Evolutionary conservation across 2,888 invertebrate species (phyloP).

Genomic region (Melanophora roralis): DNA sequence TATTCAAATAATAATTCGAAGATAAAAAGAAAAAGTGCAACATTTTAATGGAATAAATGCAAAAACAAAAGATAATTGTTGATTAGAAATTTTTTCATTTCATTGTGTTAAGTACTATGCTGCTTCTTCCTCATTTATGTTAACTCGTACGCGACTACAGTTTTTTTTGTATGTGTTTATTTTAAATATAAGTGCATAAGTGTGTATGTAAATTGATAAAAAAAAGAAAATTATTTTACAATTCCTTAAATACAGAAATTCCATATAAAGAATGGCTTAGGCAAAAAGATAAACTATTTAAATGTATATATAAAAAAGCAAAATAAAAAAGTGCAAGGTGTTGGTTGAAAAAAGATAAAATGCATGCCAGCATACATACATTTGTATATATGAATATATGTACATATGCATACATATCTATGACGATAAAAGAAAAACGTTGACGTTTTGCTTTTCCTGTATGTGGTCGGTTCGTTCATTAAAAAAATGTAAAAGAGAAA

Average conservation of each 20-base stretch:
- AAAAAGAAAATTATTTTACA: constrained; percentile 35
- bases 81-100: constrained; percentile 70
- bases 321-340: constrained; percentile 46
- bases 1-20: constrained; percentile 50
- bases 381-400: not conserved
- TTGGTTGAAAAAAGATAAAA: constrained; percentile 32
- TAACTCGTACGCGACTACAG: constrained; percentile 56
- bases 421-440: constrained; percentile 50
- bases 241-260: constrained; percentile 36
- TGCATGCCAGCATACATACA: not conserved
- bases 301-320: constrained; percentile 1
- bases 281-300: constrained; percentile 21
- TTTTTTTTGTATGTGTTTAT: constrained; percentile 51
- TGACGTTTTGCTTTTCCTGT: constrained; percentile 60
- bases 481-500: constrained; percentile 50
- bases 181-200: constrained; percentile 25
- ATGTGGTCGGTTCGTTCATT: constrained; percentile 27
- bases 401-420: too few relatives aligned
- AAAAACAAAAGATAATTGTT: constrained; percentile 72
- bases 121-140: constrained; percentile 56
- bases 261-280: constrained; percentile 22
- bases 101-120: constrained; percentile 66
- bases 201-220: constrained; percentile 38
- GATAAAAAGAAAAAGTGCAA: constrained; percentile 61
- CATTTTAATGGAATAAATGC: constrained; percentile 64